These are phyloP conservation scores for Caranx melampygus DNA, from an alignment of 2,113 vertebrate species.

Conservation along the genomic window DNA sequence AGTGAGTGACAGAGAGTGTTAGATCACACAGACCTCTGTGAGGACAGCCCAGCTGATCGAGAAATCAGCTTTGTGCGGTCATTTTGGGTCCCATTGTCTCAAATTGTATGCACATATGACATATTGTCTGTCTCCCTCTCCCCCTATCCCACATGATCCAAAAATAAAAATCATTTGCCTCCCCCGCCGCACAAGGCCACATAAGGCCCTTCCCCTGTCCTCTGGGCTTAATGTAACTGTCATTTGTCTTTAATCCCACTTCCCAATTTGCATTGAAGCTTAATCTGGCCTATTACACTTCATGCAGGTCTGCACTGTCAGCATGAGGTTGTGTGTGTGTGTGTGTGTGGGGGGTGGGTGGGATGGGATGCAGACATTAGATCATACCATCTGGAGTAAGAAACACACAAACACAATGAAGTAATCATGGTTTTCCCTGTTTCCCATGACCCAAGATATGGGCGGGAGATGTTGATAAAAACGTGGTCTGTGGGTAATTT, in stretches of 20 bases:
- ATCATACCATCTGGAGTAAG: conserved; percentile 69
- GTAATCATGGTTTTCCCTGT: conserved; percentile 37
- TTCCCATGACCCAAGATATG: conserved; percentile 34
- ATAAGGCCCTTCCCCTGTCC: conserved; percentile 36
- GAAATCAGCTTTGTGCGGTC: conserved; percentile 3
- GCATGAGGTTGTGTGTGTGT: conserved; percentile 32
- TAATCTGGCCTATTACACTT: conserved; percentile 59
- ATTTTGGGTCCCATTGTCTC: conserved; percentile 40
- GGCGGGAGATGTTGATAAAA: conserved; percentile 43
- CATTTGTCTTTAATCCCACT: conserved; percentile 59
- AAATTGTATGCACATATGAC: conserved; percentile 22
- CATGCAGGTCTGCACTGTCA: conserved; percentile 56
- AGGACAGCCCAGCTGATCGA: conserved; percentile 9
- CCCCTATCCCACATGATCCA: conserved; percentile 31
- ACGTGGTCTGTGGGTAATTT: conserved; percentile 39
- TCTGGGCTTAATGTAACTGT: conserved; percentile 49
- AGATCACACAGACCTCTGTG: conserved; percentile 5
- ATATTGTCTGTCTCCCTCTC: conserved; percentile 38
- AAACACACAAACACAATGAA: conserved; percentile 47
- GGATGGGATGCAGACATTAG: conserved; percentile 47
- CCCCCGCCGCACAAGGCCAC: conserved; percentile 25
- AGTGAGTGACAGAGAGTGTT: conserved; percentile 10
- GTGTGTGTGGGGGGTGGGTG: no score
- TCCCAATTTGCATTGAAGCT: conserved; percentile 21
- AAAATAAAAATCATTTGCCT: conserved; percentile 69